Evolutionary conservation across 2,888 invertebrate species (phyloP).

Genomic region (Myathropa florea): DNA sequence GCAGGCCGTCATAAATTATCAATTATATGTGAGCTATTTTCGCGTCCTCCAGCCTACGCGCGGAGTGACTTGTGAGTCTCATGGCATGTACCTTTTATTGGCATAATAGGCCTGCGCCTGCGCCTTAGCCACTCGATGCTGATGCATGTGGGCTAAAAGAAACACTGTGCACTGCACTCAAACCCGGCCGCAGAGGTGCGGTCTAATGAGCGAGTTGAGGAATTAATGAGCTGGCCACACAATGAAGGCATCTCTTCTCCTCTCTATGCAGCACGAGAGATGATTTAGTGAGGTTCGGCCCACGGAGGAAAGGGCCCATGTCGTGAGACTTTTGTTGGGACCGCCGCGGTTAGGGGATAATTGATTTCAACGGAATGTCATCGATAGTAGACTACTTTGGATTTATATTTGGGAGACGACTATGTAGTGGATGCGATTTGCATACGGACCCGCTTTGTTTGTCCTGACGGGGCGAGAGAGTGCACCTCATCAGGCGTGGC

Average conservation of each 20-base stretch:
- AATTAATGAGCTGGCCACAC: conserved; percentile 49
- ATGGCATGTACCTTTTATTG: conserved; percentile 32
- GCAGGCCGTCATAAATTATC: conserved; percentile 20
- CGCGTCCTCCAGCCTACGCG: conserved; percentile 50
- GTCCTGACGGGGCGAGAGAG: conserved; percentile 38
- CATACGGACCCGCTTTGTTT: conserved; percentile 51
- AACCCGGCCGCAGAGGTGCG: conserved; percentile 47
- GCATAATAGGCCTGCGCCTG: conserved; percentile 36
- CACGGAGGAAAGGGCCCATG: conserved; percentile 44
- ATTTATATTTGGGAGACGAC: conserved; percentile 40
- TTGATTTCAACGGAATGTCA: conserved; percentile 69
- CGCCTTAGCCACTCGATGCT: neutral
- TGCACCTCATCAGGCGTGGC: conserved; percentile 40
- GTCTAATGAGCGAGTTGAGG: conserved; percentile 58
- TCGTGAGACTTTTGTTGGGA: conserved; percentile 47
- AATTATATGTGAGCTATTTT: conserved; percentile 30
- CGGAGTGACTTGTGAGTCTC: conserved; percentile 1
- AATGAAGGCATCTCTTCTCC: conserved; percentile 48
- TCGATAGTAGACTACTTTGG: conserved; percentile 56
- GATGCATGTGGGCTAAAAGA: conserved; percentile 52
- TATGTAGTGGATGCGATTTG: conserved; percentile 33
- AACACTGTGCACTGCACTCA: conserved; percentile 1
- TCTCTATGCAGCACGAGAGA: conserved; percentile 24
- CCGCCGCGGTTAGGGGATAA: conserved; percentile 50
- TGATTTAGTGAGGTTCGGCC: conserved; percentile 62